These are phyloP conservation scores for Calidris pugnax DNA, from an alignment of 2,113 vertebrate genomes.

Conservation along the genomic window DNA sequence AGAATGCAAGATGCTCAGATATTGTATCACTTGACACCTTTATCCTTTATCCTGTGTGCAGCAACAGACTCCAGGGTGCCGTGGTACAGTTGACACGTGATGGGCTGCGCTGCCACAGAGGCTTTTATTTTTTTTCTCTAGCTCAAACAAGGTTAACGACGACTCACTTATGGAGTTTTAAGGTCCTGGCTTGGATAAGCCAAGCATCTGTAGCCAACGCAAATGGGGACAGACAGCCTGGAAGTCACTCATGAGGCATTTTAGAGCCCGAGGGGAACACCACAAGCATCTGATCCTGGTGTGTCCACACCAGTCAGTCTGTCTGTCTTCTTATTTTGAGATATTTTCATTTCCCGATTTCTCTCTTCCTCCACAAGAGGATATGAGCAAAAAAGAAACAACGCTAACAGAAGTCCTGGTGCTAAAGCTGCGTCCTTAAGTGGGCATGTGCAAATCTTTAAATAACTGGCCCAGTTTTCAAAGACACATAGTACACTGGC, in stretches of 20 bases:
- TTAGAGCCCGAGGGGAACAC: neutral
- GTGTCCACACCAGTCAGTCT: neutral
- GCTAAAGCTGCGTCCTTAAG: neutral
- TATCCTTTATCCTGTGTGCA: rapidly evolving
- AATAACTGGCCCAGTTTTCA: neutral
- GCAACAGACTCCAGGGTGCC: neutral
- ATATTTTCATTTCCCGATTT: neutral
- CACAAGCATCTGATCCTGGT: neutral
- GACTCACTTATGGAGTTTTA: neutral
- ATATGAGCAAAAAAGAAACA: neutral
- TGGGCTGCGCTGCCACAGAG: neutral
- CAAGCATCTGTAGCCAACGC: neutral
- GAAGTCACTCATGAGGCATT: neutral
- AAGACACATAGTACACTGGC: neutral
- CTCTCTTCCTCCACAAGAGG: neutral
- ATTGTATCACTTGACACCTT: neutral
- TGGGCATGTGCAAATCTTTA: neutral
- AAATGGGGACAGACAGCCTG: neutral
- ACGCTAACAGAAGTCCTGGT: neutral
- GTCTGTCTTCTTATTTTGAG: neutral
- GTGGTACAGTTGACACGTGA: rapidly evolving
- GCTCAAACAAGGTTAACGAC: neutral
- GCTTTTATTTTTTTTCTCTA: neutral
- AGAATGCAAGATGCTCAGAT: neutral
- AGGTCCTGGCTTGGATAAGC: neutral